Evolutionary conservation across 2,113 vertebrate genomes (phyloP).

Genomic region (Lagopus leucura): DNA sequence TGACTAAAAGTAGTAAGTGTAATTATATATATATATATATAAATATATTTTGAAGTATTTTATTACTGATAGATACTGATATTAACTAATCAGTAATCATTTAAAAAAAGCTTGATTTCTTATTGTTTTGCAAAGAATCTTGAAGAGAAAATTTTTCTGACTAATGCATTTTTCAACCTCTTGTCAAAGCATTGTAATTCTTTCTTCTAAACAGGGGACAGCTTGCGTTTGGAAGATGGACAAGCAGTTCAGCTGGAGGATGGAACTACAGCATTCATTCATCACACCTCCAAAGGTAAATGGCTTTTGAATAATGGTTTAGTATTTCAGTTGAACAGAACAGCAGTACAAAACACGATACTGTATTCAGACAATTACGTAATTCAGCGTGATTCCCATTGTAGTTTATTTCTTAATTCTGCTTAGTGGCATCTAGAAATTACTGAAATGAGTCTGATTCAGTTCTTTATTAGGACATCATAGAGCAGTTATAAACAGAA

Average conservation of each 20-base stretch:
- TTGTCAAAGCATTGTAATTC: background rate
- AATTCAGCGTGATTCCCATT: background rate
- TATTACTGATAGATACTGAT: background rate
- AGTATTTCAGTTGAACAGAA: background rate
- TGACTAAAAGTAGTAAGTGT: constrained; percentile 91
- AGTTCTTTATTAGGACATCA: background rate
- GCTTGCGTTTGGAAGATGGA: constrained; percentile 94
- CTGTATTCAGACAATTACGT: background rate
- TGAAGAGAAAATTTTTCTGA: background rate
- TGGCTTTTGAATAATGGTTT: background rate
- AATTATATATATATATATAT: background rate
- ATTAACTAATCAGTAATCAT: background rate
- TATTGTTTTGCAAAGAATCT: background rate
- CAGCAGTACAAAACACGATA: background rate
- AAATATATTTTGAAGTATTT: constrained; percentile 1
- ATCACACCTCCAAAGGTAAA: constrained; percentile 95
- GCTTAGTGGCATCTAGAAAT: background rate
- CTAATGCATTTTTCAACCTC: background rate
- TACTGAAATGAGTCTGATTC: background rate
- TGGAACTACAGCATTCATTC: constrained; percentile 96
- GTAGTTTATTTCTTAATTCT: background rate
- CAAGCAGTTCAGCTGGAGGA: constrained; percentile 97
- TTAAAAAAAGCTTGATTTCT: background rate
- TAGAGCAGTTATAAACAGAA: background rate
- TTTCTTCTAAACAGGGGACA: constrained; percentile 82